Conservation (phyloP, 2,888 invertebrate genomes). For the Hirtodrosophila alboralis region DNA sequence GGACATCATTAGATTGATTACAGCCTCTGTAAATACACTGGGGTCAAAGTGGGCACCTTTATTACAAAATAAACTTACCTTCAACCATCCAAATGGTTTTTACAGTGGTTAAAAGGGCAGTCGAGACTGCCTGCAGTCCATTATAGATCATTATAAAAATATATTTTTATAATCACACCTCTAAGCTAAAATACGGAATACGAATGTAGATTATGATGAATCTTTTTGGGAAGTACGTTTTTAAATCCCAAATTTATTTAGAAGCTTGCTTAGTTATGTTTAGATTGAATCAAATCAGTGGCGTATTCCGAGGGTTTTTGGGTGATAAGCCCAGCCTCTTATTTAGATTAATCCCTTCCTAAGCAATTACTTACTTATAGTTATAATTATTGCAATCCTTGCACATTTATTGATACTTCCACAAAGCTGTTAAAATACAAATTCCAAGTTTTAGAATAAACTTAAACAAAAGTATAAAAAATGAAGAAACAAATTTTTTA, state of each 20-base stretch:
- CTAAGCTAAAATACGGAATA: conserved; percentile 1
- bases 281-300: no score
- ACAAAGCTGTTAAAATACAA: not conserved
- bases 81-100: conserved; percentile 46
- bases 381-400: no score
- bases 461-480: conserved; percentile 10
- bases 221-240: not conserved
- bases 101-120: conserved; percentile 30
- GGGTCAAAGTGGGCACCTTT: no score
- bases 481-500: conserved; percentile 17
- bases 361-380: no score
- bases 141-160: conserved; percentile 50
- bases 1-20: conserved; percentile 61
- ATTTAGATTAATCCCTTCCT: no score
- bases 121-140: conserved; percentile 46
- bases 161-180: no score
- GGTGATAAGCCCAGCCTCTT: no score
- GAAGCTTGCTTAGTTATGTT: no score
- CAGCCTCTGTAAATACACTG: conserved; percentile 50
- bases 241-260: no score
- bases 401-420: not conserved
- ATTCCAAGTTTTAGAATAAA: no score
- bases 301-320: conserved; percentile 1
- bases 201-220: not conserved
- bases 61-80: conserved; percentile 56